Base-by-base conservation (phyloP, 2,113 vertebrate genomes). In the Indri indri region DNA sequence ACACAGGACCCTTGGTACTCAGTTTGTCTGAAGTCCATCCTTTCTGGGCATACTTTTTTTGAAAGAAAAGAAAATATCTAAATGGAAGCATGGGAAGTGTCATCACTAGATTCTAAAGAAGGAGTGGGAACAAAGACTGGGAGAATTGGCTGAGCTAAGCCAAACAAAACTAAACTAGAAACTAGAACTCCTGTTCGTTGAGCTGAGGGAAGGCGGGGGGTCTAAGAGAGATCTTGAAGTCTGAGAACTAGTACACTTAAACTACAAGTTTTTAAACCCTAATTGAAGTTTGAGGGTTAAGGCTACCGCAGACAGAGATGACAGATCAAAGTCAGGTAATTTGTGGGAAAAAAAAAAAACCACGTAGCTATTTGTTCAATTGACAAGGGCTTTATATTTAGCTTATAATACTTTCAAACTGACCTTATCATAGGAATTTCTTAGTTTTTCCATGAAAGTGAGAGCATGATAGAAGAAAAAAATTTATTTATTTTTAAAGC, bases 401-500 rank as follows among this genome's bases (percentile, higher is more conserved):
- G 14, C 7, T 90, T 86, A 70, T 32, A 61, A 20, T 84, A 73
- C 13, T 76, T 94, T 86, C 32, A 93, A 96, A 54, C 5, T 12
- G 25, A 97, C 12, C 63, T 84, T 76, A 70, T 59, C n/a, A 81
- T 86, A 86, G 18, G 22, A 83, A 66, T 66, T 82, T 25, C 61
- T 32, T 77, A 77, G 34, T 47, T 92, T 89, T 88, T 74, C 9
- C 50, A 63, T 83, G 27, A 83, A 59, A 95, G 17, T 61, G 91
- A 93, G n/a, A 89, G 2, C 59, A 30, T 89, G 45, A 18, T 20
- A 71, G 66, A 90, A 91, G 47, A 94, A 93, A 76, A 85, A 10
- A 27, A 81, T 80, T 61, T 47, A 52, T 50, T 82, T 79, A 80
- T 71, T 96, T 77, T 94, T 81, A 76, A 95, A 89, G 80, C 84